phyloP scores from a whole-genome alignment of 2,888 invertebrate species.

The Diaphora mendica region DNA sequence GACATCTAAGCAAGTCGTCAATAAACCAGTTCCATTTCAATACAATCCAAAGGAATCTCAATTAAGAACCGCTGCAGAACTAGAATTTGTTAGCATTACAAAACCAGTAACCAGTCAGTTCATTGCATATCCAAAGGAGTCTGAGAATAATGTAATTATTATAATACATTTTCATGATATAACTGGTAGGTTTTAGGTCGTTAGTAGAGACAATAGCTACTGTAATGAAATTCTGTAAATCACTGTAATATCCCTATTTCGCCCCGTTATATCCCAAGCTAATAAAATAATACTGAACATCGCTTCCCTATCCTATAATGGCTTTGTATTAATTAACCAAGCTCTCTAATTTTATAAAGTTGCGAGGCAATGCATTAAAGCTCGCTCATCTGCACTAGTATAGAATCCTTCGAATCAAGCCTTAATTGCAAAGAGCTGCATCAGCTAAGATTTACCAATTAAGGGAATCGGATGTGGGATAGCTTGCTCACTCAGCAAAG shows the following conservation, averaged over 20 bases:
- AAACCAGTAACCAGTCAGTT: slow-evolving; percentile 9
- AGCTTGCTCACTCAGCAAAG: slow-evolving; percentile 72
- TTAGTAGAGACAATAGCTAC: not conserved
- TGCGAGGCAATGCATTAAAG: slow-evolving; percentile 66
- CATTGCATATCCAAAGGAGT: not conserved
- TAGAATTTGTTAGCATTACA: not conserved
- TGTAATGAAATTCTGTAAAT: slow-evolving; percentile 6
- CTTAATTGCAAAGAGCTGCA: slow-evolving; percentile 81
- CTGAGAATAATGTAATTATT: not conserved
- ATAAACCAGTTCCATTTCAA: slow-evolving; percentile 38
- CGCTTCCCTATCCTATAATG: slow-evolving; percentile 36
- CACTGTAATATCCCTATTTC: slow-evolving; percentile 14
- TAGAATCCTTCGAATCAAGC: slow-evolving; percentile 64
- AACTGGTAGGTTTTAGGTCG: not conserved
- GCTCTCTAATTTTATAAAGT: slow-evolving; percentile 47
- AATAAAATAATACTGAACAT: slow-evolving; percentile 23
- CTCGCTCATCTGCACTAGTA: slow-evolving; percentile 62
- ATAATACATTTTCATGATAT: slow-evolving; percentile 3
- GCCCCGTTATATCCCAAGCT: slow-evolving; percentile 4
- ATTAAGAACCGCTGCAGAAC: slow-evolving; percentile 19
- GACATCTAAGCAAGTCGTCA: slow-evolving; percentile 36
- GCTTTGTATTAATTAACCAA: slow-evolving; percentile 57
- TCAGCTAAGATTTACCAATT: slow-evolving; percentile 86
- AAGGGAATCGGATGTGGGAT: slow-evolving; percentile 80
- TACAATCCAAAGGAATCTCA: slow-evolving; percentile 20